Conservation (phyloP, 2,113 vertebrate genomes). For the Rhinoderma darwinii region DNA sequence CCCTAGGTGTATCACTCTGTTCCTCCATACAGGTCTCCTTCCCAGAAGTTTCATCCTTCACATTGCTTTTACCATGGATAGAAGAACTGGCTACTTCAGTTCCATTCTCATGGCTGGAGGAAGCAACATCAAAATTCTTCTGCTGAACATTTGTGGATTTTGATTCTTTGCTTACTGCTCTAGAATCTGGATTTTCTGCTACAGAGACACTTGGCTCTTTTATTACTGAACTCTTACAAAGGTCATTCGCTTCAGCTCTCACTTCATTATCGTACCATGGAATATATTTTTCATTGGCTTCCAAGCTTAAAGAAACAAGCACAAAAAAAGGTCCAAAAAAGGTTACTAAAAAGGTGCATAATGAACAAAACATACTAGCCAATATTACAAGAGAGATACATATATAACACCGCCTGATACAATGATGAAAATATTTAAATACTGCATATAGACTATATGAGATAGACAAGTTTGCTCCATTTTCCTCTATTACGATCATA, state of each 20-base stretch:
- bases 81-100: accelerated
- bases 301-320: slow-evolving; percentile 37
- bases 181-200: neutral
- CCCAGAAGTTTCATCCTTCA: neutral
- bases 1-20: accelerated
- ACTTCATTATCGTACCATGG: slow-evolving; percentile 8
- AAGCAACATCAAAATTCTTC: neutral
- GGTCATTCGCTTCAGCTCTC: slow-evolving; percentile 12
- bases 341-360: neutral
- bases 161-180: neutral
- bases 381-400: neutral
- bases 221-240: neutral
- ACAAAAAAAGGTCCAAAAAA: too few species aligned
- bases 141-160: neutral
- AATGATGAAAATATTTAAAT: too few species aligned
- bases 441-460: neutral
- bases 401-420: neutral
- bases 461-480: neutral
- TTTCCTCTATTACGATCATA: too few species aligned
- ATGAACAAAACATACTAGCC: neutral
- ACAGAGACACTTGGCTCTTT: neutral
- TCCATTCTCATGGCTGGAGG: neutral
- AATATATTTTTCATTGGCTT: slow-evolving; percentile 4
- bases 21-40: accelerated
- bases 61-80: neutral